Evolutionary conservation across 2,113 vertebrate genomes (phyloP), one percentile per base, ranked within the genome.

Genomic region (Orycteropus afer): DNA sequence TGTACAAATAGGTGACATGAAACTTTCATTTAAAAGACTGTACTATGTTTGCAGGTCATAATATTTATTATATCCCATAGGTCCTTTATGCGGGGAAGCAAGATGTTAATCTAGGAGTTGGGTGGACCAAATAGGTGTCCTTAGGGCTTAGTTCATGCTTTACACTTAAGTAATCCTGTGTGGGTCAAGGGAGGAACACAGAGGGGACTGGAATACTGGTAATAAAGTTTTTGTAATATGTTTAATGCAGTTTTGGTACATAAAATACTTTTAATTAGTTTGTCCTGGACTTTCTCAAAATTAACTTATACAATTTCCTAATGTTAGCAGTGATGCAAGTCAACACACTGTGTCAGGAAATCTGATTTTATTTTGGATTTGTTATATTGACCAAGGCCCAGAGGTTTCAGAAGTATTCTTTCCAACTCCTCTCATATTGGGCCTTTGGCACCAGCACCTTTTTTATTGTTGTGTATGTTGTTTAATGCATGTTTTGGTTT

Each of bases 1-100:
- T 61, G 12, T 40, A 67, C 73, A 76, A 85, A 57, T 27, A 61
- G 65, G 47, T 14, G 27, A 53, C 42, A 86, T 71, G 42, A 42
- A 47, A 29, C 1, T 0, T 34, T 57, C 13, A 14, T 27, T 14
- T 20, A 69, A 80, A 73, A 77, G 51, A 11, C 34, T 45, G 32
- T 37, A 27, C 23, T 85, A 37, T 10, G 15, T 57, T 79, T 89
- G 17, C 59, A 76, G n/a, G 42, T 73, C 71, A 42, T 51, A 25
- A 47, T 34, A 77, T 90, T 85, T 67, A 95, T 83, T 90, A 93
- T 67, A 89, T 61, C 20, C 37, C 84, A 69, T 15, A 61, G 20
- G 29, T 29, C 10, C 67, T 90, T 90, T 78, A 5, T 27, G 17
- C 22, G n/a, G 40, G 51, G 25, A 65, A 37, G 55, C 34, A 13